Evolutionary conservation across 1,140 invertebrate species (phyloP).

Genomic region (Stenopsyche tienmushanensis): DNA sequence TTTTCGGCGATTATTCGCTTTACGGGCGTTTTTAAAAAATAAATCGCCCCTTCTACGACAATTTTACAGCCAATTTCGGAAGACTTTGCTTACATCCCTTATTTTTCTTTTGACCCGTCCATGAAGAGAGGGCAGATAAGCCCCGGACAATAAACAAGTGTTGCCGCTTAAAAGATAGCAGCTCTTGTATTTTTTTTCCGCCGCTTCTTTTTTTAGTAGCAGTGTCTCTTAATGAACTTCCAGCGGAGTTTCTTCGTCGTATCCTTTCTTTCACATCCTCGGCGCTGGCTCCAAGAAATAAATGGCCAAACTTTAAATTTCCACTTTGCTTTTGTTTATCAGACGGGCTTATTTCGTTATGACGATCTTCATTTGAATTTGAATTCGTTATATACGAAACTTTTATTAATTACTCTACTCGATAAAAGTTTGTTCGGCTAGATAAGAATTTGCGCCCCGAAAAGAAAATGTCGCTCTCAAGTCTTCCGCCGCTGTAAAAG

Average conservation of each 20-base stretch:
- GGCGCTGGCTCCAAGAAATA: not conserved
- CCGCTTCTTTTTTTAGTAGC: not conserved
- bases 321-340: slow-evolving; percentile 5
- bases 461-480: too few relatives aligned
- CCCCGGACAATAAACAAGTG: slow-evolving; percentile 25
- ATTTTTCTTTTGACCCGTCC: slow-evolving; percentile 6
- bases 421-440: too few relatives aligned
- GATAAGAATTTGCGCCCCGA: too few relatives aligned
- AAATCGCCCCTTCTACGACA: not conserved
- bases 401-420: not conserved
- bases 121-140: slow-evolving; percentile 10
- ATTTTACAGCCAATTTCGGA: slow-evolving; percentile 10
- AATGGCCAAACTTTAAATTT: slow-evolving; percentile 28
- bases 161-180: slow-evolving; percentile 24
- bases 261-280: not conserved
- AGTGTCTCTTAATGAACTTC: slow-evolving; percentile 22
- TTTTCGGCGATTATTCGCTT: too few relatives aligned
- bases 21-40: too few relatives aligned
- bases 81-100: not conserved
- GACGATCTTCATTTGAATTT: slow-evolving; percentile 18
- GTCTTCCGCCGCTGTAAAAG: too few relatives aligned
- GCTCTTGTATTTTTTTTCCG: slow-evolving; percentile 11
- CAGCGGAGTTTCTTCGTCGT: slow-evolving; percentile 11
- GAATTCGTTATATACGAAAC: not conserved
- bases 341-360: slow-evolving; percentile 23